These are phyloP conservation scores for Thamnophis sirtalis DNA, from an alignment of 2,113 vertebrate species.

Conservation along the genomic window DNA sequence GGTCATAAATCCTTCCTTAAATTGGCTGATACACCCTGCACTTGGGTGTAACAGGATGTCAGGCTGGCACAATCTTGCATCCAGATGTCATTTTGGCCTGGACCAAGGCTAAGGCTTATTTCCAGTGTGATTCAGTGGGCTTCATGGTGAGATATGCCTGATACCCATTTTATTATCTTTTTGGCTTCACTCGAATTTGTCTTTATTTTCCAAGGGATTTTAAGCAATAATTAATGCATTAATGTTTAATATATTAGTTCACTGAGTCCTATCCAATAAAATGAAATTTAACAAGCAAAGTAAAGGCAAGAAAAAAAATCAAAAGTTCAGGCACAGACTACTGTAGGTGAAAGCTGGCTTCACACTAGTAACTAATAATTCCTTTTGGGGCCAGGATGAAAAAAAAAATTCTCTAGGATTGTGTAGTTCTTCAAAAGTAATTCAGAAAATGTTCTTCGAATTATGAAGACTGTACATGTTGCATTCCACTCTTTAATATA, in stretches of 20 bases:
- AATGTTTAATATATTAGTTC: not conserved
- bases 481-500: not conserved
- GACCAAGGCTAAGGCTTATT: not conserved
- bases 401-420: too few relatives aligned
- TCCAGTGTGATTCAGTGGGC: not conserved
- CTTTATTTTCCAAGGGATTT: not conserved
- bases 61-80: not conserved
- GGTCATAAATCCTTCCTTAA: not conserved
- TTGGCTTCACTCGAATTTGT: not conserved
- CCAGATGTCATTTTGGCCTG: not conserved
- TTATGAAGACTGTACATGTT: not conserved
- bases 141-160: not conserved
- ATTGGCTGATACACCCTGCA: not conserved
- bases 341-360: too few relatives aligned
- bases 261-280: too few relatives aligned
- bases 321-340: too few relatives aligned
- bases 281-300: too few relatives aligned
- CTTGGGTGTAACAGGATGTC: not conserved
- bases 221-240: not conserved
- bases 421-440: not conserved
- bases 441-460: not conserved
- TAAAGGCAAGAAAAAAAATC: too few relatives aligned
- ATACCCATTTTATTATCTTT: not conserved
- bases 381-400: too few relatives aligned
- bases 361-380: too few relatives aligned